Evolutionary conservation across 1,140 invertebrate genomes (phyloP), one percentile per base, ranked within the genome.

Genomic region (Stenopsyche tienmushanensis): DNA sequence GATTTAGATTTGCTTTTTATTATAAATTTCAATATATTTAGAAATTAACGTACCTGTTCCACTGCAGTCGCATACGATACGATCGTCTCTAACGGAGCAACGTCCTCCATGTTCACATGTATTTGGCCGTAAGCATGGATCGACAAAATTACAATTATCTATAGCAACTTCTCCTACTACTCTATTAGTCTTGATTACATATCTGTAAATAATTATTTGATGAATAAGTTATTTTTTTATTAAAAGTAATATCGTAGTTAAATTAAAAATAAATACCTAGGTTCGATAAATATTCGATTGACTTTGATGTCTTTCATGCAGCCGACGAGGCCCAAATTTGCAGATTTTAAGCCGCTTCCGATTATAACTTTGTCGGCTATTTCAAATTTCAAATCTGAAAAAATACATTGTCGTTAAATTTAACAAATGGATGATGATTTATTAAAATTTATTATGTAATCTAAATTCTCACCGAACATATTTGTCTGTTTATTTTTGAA

Each of bases 31-130:
- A 24, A 17, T 5, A 20, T 20, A 53, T 53, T 8, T 53, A 13
- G 2, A 24, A 52, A 23, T 24, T 9, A 34, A 24, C 62, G 64
- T 72, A 81, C 78, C 92, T 3, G 92, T 94, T 52, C 88, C 89
- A 13, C 86, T 88, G 77, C 94, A 97, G 71, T 96, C 91, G 74
- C 94, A 97, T 2, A 87, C 89, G 13, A 95, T 86, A 55, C 87
- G 82, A 68, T 94, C 92, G 76, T 95, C 91, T 72, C 92, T 88
- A 0, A 96, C 91, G 9, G 90, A 90, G 76, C 94, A 97, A 71
- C 90, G 88, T 0, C 93, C 93, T 1, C 88, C 91, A 73, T 97
- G 93, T 74, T 96, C 91, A 73, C 94, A 97, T 41, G 92, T 93
- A 69, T 93, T 92, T 0, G 92, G 92, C 59, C 90, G 79, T 44